A percentile compares a stretch with the other conserved stretches of the same genome.
Conservation (phyloP, 2,888 invertebrate genomes). For the Dolichomitus sp. region DNA sequence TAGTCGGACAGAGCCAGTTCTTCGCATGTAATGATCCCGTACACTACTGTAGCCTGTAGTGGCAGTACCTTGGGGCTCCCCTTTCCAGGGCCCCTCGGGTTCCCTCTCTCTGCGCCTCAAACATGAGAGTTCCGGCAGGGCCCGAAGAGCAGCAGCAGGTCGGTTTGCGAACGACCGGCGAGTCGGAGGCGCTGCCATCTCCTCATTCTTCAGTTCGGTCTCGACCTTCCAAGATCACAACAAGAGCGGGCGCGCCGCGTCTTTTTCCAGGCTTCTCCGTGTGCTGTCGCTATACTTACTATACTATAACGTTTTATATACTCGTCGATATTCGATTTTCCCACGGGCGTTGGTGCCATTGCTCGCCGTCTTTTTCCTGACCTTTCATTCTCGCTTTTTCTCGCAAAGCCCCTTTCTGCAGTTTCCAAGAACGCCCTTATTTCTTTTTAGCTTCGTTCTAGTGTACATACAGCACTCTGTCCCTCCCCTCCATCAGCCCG, state of each 20-base stretch:
- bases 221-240: slow-evolving; percentile 69
- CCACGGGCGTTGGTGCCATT: slow-evolving; percentile 33
- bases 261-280: not conserved
- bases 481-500: slow-evolving; percentile 16
- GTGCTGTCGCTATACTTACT: not conserved
- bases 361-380: slow-evolving; percentile 12
- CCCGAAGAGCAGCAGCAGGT: slow-evolving; percentile 54
- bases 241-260: not conserved
- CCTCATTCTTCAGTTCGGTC: slow-evolving; percentile 72
- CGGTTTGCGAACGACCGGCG: slow-evolving; percentile 58
- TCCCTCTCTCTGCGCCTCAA: slow-evolving; percentile 37
- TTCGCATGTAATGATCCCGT: slow-evolving; percentile 57
- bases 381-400: not conserved
- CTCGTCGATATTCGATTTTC: slow-evolving; percentile 18
- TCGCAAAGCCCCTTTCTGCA: not conserved
- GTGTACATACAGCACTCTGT: slow-evolving; percentile 7
- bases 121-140: slow-evolving; percentile 53
- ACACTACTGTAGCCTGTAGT: not conserved
- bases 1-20: slow-evolving; percentile 52
- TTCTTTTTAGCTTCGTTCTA: slow-evolving; percentile 3
- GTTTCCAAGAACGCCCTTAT: not conserved
- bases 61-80: not conserved
- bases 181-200: slow-evolving; percentile 66
- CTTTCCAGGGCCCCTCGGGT: slow-evolving; percentile 33
- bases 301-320: slow-evolving; percentile 3